phyloP scores from a whole-genome alignment of 1,140 invertebrate species.

The Diorhabda elongata region DNA sequence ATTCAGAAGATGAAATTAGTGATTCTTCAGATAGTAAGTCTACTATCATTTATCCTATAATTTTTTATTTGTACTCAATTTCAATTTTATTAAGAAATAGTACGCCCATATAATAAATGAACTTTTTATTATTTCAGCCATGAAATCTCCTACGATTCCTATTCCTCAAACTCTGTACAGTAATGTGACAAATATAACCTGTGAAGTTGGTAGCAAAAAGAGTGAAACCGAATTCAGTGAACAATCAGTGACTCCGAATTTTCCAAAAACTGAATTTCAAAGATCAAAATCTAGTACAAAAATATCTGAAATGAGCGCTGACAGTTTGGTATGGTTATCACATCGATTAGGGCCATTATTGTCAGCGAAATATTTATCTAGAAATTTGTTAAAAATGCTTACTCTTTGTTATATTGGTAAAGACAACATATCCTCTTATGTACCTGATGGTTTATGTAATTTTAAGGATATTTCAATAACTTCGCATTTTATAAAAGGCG shows the following conservation, averaged over 20 bases:
- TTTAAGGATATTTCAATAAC: slow-evolving; percentile 55
- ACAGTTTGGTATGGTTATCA: slow-evolving; percentile 87
- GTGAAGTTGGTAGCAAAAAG: slow-evolving; percentile 58
- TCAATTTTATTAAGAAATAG: too few species aligned
- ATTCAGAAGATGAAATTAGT: slow-evolving; percentile 30
- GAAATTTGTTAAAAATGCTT: slow-evolving; percentile 90
- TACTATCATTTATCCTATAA: neutral
- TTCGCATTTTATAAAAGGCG: slow-evolving; percentile 66
- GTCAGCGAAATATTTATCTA: slow-evolving; percentile 82
- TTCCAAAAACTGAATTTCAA: slow-evolving; percentile 29
- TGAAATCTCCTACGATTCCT: slow-evolving; percentile 55
- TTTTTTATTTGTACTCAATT: too few species aligned
- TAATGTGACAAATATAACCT: slow-evolving; percentile 57
- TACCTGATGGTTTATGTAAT: slow-evolving; percentile 44
- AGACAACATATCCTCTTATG: slow-evolving; percentile 64
- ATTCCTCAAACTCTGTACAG: slow-evolving; percentile 52
- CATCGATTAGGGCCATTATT: slow-evolving; percentile 92
- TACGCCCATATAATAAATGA: neutral
- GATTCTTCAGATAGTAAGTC: slow-evolving; percentile 12
- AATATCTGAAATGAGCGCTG: slow-evolving; percentile 86
- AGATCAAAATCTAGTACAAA: slow-evolving; percentile 51
- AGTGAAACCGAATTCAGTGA: slow-evolving; percentile 40
- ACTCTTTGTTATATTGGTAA: slow-evolving; percentile 87
- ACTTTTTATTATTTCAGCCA: slow-evolving; percentile 2
- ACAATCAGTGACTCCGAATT: slow-evolving; percentile 9